Base-by-base conservation (phyloP, 2,888 invertebrate genomes). In the Cetonia aurata region DNA sequence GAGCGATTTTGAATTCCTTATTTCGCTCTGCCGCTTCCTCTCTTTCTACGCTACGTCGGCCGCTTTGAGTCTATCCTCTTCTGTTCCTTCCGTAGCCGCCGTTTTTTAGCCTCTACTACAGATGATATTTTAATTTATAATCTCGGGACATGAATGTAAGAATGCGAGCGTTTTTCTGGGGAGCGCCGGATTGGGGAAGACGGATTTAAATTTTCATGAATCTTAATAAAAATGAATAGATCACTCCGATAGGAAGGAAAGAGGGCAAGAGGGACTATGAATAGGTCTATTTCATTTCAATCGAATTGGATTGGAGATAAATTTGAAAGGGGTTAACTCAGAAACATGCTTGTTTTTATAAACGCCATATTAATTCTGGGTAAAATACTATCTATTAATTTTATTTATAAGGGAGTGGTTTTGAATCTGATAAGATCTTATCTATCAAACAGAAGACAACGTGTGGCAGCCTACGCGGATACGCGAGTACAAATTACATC, bases 61-160 rank as follows among this genome's bases (percentile, higher is more conserved):
- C 37, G 37, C 9, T 37, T 37, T 10, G 8, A 3, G 37, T 37
- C 52, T 8, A 8, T 52, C 52, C 17, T 17, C 25, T 25, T 17
- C 57, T 12, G n/a, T 41, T 17, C 57, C n/a, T 31, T 55, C 53
- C 15, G 56, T n/a, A 17, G 12, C 50, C 13, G 17, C 42, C 50
- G 10, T 50, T 53, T 19, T 41, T 33, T 56, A 4, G 42, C 10
- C 41, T 57, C 65, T 50, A 53, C 62, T 42, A 25, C 42, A 41
- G 69, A 71, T 66, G 71, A 66, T 71, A 69, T 71, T 71, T 71
- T 71, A 71, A 71, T 71, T 71, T 68, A 71, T 71, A 71, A 71
- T 69, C 71, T 50, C 42, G 50, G 68, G 53, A 69, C 71, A 71
- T 69, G 65, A 65, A 69, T 65, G 69, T 65, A 71, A 71, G 56